Evolutionary conservation across 2,888 invertebrate species (phyloP), one percentile per base, ranked within the genome.

Genomic region (Drosophila anomalata): DNA sequence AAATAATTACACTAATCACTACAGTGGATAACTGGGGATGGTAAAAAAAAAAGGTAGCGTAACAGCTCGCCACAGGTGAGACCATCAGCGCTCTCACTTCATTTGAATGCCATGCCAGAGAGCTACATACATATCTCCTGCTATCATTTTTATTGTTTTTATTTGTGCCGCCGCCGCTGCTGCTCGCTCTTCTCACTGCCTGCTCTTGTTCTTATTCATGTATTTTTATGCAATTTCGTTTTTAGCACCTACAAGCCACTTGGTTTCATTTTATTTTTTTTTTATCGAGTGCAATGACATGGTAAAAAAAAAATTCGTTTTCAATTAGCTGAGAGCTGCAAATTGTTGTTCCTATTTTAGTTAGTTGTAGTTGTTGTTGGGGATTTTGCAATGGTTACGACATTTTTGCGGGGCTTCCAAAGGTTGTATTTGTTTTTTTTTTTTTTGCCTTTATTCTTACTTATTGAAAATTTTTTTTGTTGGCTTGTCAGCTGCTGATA

Each of bases 321-420:
- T 85, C 71, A 85, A 85, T 85, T 85, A 85, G 82, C 66, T 74
- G 61, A 68, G 73, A 70, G 51, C 68, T 73, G 79, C 62, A 51
- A 78, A 76, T 65, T 66, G 36, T 77, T 67, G 73, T 69, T 76
- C 70, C 70, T 67, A 24, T 46, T 41, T 48, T 31, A 11, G 33
- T 44, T 57, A 36, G 62, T 44, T 63, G 24, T 63, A 39, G 61
- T 39, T 36, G n/a, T 36, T 36, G n/a, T 36, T 36, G 36, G 36
- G n/a, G 36, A 36, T 36, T 36, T 36, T 14, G 36, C 33, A 61
- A 53, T 47, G 36, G 69, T 69, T 58, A 69, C 70, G 56, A 60
- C 67, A 60, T 47, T 55, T 42, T 67, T 60, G 59, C 58, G 57
- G 73, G 67, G 59, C 74, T 73, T 66, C 62, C 57, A 66, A 66